Base-by-base conservation (phyloP, 2,113 vertebrate genomes). In the Miniopterus natalensis region DNA sequence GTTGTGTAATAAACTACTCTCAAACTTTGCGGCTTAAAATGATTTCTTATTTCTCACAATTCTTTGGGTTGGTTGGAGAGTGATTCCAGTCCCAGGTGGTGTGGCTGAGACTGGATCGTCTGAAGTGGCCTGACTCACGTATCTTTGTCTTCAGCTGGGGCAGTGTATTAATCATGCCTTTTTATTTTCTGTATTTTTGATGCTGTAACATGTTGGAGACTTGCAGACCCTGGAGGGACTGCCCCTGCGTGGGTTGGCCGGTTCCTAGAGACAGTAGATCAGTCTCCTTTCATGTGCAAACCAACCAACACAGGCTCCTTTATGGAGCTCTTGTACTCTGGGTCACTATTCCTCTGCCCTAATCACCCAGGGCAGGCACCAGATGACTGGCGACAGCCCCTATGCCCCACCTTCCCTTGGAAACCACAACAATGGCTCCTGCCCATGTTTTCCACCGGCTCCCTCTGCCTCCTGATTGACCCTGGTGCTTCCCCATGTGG, bases 171-270 rank as follows among this genome's bases (percentile, higher is more conserved):
- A 29, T 61, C n/a, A 25, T 27, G 6, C 45, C 36, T 36, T 77
- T 68, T 70, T 90, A 57, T 55, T 57, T 80, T 59, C 29, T 55
- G n/a, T 57, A 40, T n/a, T 92, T 68, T 77, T 95, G 84, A 61
- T 70, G 40, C 21, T 77, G 40, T 95, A 25, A 63, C 47, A 29
- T 87, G 25, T 55, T 55, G 23, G 78, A 7, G 6, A 9, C 36
- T 92, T 55, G 71, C 45, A 47, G 20, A 57, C 65, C 6, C 47
- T 79, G n/a, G n/a, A 59, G 61, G 42, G 36, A 42, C 51, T 59
- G 77, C 7, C 51, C 45, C 53, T 47, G 40, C 40, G 17, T 1
- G 18, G 17, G 31, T 75, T 66, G 55, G 40, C 29, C 25, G 4
- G 13, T 68, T 70, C n/a, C 40, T 66, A 10, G 70, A 70, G 42